Percentiles rank a stretch among this genome's conserved stretches.
These are phyloP conservation scores for Ostrea denselamellosa DNA, from an alignment of 1,140 invertebrate genomes.

Conservation along the genomic window DNA sequence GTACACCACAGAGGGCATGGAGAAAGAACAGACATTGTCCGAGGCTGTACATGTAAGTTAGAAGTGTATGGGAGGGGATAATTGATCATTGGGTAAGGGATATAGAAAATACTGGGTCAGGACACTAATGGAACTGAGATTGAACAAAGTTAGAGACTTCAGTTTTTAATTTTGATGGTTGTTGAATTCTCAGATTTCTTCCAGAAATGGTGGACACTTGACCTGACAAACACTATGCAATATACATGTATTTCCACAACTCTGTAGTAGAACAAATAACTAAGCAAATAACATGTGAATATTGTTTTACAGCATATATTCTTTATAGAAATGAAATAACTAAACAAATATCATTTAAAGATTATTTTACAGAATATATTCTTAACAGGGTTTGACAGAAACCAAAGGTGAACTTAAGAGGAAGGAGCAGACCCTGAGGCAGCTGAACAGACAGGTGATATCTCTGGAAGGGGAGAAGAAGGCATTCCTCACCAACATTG, in stretches of 20 bases:
- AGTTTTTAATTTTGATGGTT: too few relatives aligned
- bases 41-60: constrained; percentile 71
- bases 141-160: too few relatives aligned
- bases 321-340: not conserved
- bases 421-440: constrained; percentile 73
- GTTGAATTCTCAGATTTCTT: too few relatives aligned
- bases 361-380: not conserved
- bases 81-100: too few relatives aligned
- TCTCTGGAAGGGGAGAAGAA: constrained; percentile 70
- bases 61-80: not conserved
- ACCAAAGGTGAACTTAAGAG: constrained; percentile 67
- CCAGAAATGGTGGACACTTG: too few relatives aligned
- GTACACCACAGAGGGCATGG: constrained; percentile 67
- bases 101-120: too few relatives aligned
- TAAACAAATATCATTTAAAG: not conserved
- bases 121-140: too few relatives aligned
- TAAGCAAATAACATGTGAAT: not conserved
- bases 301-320: not conserved
- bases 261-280: too few relatives aligned
- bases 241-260: too few relatives aligned
- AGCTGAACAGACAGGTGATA: constrained; percentile 70
- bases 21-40: constrained; percentile 68
- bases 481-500: constrained; percentile 70
- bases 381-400: constrained; percentile 69
- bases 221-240: too few relatives aligned